Evolutionary conservation across 2,888 invertebrate species (phyloP).

Genomic region (Torymus texanus): DNA sequence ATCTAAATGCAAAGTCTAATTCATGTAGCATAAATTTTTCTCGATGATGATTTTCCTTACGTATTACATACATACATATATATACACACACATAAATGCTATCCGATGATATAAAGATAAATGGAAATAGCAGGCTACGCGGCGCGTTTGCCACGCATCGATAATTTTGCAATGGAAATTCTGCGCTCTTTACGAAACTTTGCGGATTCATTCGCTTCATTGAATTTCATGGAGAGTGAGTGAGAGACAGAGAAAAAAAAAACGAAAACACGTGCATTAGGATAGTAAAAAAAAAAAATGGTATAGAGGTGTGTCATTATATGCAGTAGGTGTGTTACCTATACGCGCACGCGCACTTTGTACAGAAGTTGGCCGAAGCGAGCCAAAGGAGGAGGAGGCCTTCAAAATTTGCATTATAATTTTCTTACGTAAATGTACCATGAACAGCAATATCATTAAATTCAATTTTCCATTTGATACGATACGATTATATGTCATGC

Average conservation of each 20-base stretch:
- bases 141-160: not conserved
- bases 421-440: slow-evolving; percentile 30
- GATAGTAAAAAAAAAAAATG: not conserved
- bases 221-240: not conserved
- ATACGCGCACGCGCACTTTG: not conserved
- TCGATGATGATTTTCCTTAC: no score
- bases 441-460: slow-evolving; percentile 27
- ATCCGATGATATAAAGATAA: not conserved
- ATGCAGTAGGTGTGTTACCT: slow-evolving; percentile 15
- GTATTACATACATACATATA: no score
- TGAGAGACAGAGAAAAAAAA: not conserved
- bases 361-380: no score
- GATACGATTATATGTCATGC: slow-evolving; percentile 20
- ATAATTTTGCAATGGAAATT: not conserved
- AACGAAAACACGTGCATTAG: not conserved
- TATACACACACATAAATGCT: no score
- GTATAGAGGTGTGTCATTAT: slow-evolving; percentile 30
- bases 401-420: slow-evolving; percentile 51
- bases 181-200: not conserved
- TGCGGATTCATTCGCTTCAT: not conserved
- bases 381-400: slow-evolving; percentile 36
- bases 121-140: not conserved
- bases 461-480: slow-evolving; percentile 35
- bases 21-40: no score
- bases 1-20: no score